These are phyloP conservation scores for Brachionus manjavacas DNA, from an alignment of 1,140 invertebrate genomes.

Conservation along the genomic window DNA sequence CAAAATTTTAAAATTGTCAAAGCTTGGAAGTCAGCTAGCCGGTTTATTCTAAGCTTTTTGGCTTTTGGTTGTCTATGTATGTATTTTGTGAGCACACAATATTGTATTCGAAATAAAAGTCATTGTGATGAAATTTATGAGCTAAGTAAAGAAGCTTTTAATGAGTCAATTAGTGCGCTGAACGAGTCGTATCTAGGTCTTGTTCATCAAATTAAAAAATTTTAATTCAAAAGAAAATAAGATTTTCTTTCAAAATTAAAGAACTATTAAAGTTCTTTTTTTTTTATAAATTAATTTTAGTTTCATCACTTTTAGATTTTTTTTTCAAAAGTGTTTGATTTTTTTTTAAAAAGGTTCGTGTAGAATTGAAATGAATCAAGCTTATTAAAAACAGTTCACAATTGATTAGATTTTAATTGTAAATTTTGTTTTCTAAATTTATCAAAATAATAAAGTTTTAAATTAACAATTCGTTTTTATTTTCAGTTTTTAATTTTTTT, in stretches of 20 bases:
- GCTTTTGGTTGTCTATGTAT: conserved; percentile 6
- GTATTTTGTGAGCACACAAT: neutral
- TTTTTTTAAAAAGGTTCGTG: neutral
- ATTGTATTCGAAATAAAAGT: neutral
- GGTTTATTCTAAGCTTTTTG: neutral
- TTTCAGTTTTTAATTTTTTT: neutral
- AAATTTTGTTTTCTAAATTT: neutral
- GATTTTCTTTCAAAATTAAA: neutral
- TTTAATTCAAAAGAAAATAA: neutral
- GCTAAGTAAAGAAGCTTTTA: neutral
- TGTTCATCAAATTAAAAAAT: neutral
- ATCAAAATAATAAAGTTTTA: neutral
- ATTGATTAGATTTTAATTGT: neutral
- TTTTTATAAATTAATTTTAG: neutral
- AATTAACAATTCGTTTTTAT: neutral
- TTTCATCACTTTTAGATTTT: neutral
- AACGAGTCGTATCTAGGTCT: conserved; percentile 16
- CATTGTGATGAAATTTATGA: conserved; percentile 36
- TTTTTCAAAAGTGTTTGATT: neutral
- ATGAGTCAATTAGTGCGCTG: neutral
- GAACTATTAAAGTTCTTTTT: neutral
- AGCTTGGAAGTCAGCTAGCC: neutral
- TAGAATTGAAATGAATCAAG: neutral
- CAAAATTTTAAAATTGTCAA: neutral
- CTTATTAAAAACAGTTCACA: neutral